Conservation (phyloP, 2,888 invertebrate species). For the Drosophila algonquin region DNA sequence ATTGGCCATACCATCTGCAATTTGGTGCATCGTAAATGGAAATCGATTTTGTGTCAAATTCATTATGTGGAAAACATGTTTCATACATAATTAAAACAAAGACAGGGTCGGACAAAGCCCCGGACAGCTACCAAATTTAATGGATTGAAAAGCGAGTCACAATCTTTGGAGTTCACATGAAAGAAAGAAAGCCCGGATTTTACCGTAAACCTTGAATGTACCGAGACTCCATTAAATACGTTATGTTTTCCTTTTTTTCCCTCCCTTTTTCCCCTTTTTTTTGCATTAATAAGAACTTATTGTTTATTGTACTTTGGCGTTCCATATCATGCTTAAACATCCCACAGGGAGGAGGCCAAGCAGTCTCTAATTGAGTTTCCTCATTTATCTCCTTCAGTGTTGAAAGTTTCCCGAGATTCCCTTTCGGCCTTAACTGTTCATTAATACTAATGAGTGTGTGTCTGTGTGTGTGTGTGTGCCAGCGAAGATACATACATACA, state of each 20-base stretch:
- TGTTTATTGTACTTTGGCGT: background rate
- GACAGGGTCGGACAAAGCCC: background rate
- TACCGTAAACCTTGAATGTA: background rate
- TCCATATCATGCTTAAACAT: background rate
- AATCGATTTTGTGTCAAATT: slow-evolving; percentile 34
- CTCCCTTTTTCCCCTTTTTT: background rate
- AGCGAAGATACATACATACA: background rate
- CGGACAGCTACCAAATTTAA: background rate
- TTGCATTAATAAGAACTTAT: background rate
- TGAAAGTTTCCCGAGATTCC: background rate
- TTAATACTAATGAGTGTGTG: slow-evolving; percentile 1
- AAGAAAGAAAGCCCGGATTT: too few relatives aligned
- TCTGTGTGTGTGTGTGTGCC: too few relatives aligned
- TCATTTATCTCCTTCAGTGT: background rate
- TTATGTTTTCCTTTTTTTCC: background rate
- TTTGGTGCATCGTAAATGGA: slow-evolving; percentile 26
- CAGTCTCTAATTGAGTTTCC: background rate
- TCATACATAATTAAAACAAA: slow-evolving; percentile 20
- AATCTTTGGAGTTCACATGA: background rate
- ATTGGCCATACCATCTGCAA: background rate
- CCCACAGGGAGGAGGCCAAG: background rate
- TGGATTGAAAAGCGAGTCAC: background rate
- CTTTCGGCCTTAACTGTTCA: background rate
- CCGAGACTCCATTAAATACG: background rate
- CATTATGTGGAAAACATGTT: slow-evolving; percentile 25